These are phyloP conservation scores for Anguilla megastoma DNA, from an alignment of 2,797 vertebrate genomes.

Conservation along the genomic window DNA sequence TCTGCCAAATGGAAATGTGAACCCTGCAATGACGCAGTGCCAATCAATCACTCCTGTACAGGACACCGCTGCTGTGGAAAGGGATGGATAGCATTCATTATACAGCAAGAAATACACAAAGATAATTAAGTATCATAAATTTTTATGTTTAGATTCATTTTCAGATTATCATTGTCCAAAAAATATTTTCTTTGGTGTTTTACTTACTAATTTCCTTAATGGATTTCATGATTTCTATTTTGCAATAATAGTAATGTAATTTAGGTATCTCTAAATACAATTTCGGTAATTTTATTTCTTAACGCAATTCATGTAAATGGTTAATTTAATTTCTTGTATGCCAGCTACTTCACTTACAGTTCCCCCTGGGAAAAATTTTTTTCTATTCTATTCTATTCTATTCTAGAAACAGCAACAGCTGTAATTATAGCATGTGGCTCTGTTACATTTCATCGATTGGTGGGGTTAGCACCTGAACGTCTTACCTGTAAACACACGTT, in stretches of 20 bases:
- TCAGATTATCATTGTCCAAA: background rate
- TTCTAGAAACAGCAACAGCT: slow-evolving; percentile 29
- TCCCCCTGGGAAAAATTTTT: background rate
- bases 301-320: background rate
- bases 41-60: background rate
- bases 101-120: slow-evolving; percentile 17
- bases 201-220: background rate
- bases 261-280: background rate
- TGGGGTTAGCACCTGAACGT: slow-evolving; percentile 39
- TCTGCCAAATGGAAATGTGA: slow-evolving; percentile 17
- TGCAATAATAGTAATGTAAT: background rate
- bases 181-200: background rate
- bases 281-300: background rate
- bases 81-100: slow-evolving; percentile 20
- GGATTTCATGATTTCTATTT: background rate
- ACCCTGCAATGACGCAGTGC: background rate
- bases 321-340: background rate
- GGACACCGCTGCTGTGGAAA: background rate
- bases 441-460: slow-evolving; percentile 48
- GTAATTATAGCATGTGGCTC: slow-evolving; percentile 30
- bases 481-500: slow-evolving; percentile 33
- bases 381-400: background rate
- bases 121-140: background rate
- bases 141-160: background rate
- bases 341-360: background rate